Base-by-base conservation (phyloP, 2,888 invertebrate genomes). In the Drosophila neonasuta region DNA sequence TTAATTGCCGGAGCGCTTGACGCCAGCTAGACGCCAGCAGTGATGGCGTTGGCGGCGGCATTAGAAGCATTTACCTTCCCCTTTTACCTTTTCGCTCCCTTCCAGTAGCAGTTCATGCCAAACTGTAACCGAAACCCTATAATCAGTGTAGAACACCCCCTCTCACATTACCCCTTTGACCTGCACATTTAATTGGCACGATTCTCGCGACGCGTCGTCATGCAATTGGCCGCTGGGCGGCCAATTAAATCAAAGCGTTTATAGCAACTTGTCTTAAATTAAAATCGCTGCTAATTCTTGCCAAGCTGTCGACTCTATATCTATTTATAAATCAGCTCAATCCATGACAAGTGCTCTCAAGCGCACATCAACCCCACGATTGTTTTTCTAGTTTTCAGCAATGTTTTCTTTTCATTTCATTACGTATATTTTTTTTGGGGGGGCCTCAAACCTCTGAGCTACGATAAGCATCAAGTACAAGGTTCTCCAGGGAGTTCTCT, bases 111-210 rank as follows among this genome's bases (percentile, higher is more conserved):
- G 5, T 15, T 13, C 29, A 61, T 15, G 55, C 30, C 61, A 39
- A 55, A 65, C 77, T 65, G 71, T 76, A 74, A 74, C 49, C 63
- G 75, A 78, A 59, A 76, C 66, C 85, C 85, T 73, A 85, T 81
- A 81, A 81, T 86, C 81, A 86, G 60, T 64, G 45, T 45, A 6
- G 3, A 11, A 24, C n/a, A 3, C 45, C 9, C 36, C 30, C 17
- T 2, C 13, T 55, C 46, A 4, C 4, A 20, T 20, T 3, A 20
- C 46, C 30, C 13, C 29, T 13, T 13, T 13, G 11, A 42, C 20
- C 74, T 13, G 24, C 36, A 32, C 71, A 74, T 73, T 81, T 81
- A 81, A 81, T 81, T 86, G 87, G 80, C 81, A 81, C 87, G 81
- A 86, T 58, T 66, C 67, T 46, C 52, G 74, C 72, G 73, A 67